A percentile compares a stretch with the other conserved stretches of the same genome.
These are phyloP conservation scores for Platysternon megacephalum DNA, from an alignment of 2,113 vertebrate genomes.

Conservation along the genomic window DNA sequence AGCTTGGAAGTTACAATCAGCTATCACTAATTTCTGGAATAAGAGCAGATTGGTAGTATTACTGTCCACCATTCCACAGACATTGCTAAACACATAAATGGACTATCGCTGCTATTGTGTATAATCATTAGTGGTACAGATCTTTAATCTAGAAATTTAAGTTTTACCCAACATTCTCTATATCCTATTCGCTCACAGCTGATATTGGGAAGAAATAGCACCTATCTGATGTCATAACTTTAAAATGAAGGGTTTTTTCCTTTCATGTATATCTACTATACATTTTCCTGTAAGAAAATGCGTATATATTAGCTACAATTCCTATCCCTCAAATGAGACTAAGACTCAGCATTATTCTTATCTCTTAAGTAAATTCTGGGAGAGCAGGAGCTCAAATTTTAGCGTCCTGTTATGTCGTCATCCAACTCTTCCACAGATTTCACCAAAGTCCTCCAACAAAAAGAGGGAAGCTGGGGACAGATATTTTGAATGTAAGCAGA, in stretches of 20 bases:
- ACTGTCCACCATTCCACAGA: neutral
- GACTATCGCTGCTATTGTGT: accelerated
- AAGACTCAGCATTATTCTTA: too few relatives aligned
- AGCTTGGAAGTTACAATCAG: neutral
- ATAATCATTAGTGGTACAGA: accelerated
- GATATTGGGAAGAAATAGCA: neutral
- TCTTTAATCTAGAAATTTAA: neutral
- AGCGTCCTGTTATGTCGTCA: too few relatives aligned
- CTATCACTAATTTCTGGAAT: neutral
- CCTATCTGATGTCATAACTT: neutral
- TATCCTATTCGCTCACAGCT: neutral
- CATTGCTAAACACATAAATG: accelerated
- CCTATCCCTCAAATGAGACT: too few relatives aligned
- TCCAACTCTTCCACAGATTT: too few relatives aligned
- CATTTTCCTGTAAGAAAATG: neutral
- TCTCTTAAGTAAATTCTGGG: too few relatives aligned
- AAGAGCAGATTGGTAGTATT: neutral
- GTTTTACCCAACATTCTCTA: neutral
- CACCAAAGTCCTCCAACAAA: too few relatives aligned
- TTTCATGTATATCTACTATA: neutral
- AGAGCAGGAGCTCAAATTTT: too few relatives aligned
- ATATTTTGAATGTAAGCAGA: too few relatives aligned
- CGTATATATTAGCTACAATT: neutral
- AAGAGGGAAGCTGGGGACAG: too few relatives aligned
- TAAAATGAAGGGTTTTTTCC: neutral